Conservation (phyloP, 2,113 vertebrate species). For the Pelusios castaneus region DNA sequence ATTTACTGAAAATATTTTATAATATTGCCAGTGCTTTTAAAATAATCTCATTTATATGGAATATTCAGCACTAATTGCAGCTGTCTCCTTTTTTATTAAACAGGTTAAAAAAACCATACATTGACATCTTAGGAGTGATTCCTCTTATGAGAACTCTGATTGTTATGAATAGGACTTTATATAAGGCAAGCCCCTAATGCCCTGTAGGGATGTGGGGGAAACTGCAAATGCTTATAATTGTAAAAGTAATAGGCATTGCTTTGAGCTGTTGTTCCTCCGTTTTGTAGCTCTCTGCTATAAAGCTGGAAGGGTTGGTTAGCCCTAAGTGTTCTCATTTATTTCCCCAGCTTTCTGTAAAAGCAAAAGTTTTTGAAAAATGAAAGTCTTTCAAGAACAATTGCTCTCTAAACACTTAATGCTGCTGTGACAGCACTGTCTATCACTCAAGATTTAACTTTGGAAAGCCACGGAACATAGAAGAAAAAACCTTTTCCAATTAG, state of each 20-base stretch:
- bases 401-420: conserved; percentile 80
- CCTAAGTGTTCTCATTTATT: conserved; percentile 70
- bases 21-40: conserved; percentile 76
- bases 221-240: conserved; percentile 50
- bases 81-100: conserved; percentile 83
- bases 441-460: conserved; percentile 80
- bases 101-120: conserved; percentile 75
- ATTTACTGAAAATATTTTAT: conserved; percentile 79
- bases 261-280: conserved; percentile 55
- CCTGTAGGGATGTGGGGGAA: conserved; percentile 41
- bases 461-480: conserved; percentile 73
- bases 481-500: conserved; percentile 77
- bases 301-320: conserved; percentile 62
- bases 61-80: conserved; percentile 82
- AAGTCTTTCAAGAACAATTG: conserved; percentile 77
- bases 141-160: conserved; percentile 69
- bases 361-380: conserved; percentile 75
- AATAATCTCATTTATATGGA: conserved; percentile 80
- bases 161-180: conserved; percentile 74
- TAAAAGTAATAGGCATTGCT: conserved; percentile 54
- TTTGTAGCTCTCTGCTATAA: conserved; percentile 52
- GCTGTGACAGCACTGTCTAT: conserved; percentile 84
- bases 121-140: conserved; percentile 75
- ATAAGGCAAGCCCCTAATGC: conserved; percentile 57
- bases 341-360: conserved; percentile 56